Evolutionary conservation across 2,113 vertebrate species (phyloP).

Genomic region (Pluvianellus socialis): DNA sequence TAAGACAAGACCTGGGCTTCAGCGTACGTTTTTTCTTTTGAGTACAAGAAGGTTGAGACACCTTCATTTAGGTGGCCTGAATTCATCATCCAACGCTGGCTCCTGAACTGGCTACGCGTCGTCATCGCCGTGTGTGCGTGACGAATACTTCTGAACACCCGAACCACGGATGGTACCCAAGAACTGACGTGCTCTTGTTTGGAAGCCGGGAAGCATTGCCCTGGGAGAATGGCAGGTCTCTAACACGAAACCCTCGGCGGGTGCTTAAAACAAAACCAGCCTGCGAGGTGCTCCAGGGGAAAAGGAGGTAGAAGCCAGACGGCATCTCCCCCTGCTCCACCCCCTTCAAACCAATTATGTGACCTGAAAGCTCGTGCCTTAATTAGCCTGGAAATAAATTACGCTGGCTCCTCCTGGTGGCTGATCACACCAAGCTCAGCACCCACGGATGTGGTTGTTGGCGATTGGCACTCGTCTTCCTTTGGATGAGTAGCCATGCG

Average conservation of each 20-base stretch:
- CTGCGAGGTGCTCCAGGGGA: not conserved
- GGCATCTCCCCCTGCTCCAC: not conserved
- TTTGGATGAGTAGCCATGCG: rapidly evolving
- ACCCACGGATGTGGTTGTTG: rapidly evolving
- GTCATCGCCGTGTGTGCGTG: not conserved
- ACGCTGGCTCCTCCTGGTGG: constrained; percentile 46
- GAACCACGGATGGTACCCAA: not conserved
- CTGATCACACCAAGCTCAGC: not conserved
- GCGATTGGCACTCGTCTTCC: rapidly evolving
- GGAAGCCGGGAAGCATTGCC: not conserved
- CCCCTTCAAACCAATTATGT: not conserved
- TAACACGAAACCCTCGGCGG: not conserved
- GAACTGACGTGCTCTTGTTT: rapidly evolving
- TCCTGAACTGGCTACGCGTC: not conserved
- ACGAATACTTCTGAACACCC: rapidly evolving
- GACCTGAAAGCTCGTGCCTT: not conserved
- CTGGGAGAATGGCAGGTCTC: not conserved
- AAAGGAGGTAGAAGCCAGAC: not conserved
- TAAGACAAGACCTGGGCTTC: not conserved
- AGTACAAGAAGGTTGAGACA: not conserved
- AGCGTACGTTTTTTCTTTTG: not conserved
- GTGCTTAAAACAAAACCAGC: not conserved
- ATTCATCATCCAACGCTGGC: not conserved
- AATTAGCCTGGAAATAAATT: not conserved
- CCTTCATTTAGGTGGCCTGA: not conserved